Conservation (phyloP, 2,113 vertebrate species). For the Hiodon tergisus region DNA sequence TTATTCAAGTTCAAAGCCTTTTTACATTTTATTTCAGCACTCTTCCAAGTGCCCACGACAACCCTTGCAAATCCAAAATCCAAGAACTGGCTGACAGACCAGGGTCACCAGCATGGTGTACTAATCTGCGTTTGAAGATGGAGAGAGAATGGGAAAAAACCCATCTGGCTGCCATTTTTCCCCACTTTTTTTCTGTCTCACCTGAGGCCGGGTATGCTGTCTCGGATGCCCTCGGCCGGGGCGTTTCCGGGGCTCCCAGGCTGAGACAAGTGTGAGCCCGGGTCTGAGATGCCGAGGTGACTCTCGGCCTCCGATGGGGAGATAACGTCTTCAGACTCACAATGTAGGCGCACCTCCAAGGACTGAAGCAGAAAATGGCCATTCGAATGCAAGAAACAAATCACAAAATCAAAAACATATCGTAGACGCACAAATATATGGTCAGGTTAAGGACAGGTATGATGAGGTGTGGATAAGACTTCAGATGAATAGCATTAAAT, state of each 20-base stretch:
- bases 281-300: constrained; percentile 75
- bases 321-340: constrained; percentile 83
- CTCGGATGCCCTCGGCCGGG: constrained; percentile 76
- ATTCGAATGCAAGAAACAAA: constrained; percentile 14
- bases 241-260: constrained; percentile 76
- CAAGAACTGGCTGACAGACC: too few species aligned
- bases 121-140: not conserved
- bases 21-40: too few species aligned
- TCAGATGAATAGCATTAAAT: too few species aligned
- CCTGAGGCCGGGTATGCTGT: constrained; percentile 85
- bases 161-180: too few species aligned
- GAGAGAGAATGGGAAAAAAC: not conserved
- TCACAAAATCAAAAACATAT: not conserved
- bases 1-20: too few species aligned
- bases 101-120: too few species aligned
- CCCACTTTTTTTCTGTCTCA: constrained; percentile 48
- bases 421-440: too few species aligned
- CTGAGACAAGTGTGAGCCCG: constrained; percentile 76
- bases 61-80: too few species aligned
- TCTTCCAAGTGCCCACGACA: too few species aligned
- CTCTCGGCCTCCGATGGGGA: constrained; percentile 85
- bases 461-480: not conserved
- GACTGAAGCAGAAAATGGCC: constrained; percentile 60
- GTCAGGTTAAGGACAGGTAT: not conserved
- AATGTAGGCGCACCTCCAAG: constrained; percentile 86